Conservation (phyloP, 2,113 vertebrate species). For the Amia ocellicauda region DNA sequence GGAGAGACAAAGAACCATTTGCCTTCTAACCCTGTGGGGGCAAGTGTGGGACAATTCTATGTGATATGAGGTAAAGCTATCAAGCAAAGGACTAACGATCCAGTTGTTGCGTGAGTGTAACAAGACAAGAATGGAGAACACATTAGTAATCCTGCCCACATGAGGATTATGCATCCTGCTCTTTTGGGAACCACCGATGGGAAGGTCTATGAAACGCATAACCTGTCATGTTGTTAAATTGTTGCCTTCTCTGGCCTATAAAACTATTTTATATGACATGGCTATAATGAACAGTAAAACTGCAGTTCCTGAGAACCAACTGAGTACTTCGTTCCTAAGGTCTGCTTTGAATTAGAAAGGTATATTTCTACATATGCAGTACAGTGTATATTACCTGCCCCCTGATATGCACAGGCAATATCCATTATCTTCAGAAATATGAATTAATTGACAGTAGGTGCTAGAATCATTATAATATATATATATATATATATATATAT, state of each 20-base stretch:
- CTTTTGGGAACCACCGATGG: neutral
- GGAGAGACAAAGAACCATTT: too few species aligned
- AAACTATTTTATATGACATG: slow-evolving; percentile 2
- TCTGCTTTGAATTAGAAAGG: slow-evolving; percentile 22
- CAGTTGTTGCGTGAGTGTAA: neutral
- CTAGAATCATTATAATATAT: too few species aligned
- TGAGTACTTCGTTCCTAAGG: slow-evolving; percentile 15
- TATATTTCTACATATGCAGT: too few species aligned
- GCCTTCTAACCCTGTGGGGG: too few species aligned
- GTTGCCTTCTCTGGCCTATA: neutral
- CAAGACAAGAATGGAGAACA: neutral
- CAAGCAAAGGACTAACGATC: too few species aligned
- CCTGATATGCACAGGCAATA: too few species aligned
- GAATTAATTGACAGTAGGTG: too few species aligned
- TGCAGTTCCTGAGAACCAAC: slow-evolving; percentile 22
- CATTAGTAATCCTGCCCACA: neutral
- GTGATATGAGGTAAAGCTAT: too few species aligned
- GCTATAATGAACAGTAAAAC: slow-evolving; percentile 20
- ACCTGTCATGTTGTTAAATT: neutral
- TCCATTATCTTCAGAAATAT: too few species aligned
- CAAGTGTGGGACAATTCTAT: too few species aligned
- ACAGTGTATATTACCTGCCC: neutral
- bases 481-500: too few species aligned
- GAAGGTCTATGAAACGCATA: neutral
- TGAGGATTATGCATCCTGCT: neutral